These are phyloP conservation scores for Andrena camellia DNA, from an alignment of 2,888 invertebrate species.

Conservation along the genomic window DNA sequence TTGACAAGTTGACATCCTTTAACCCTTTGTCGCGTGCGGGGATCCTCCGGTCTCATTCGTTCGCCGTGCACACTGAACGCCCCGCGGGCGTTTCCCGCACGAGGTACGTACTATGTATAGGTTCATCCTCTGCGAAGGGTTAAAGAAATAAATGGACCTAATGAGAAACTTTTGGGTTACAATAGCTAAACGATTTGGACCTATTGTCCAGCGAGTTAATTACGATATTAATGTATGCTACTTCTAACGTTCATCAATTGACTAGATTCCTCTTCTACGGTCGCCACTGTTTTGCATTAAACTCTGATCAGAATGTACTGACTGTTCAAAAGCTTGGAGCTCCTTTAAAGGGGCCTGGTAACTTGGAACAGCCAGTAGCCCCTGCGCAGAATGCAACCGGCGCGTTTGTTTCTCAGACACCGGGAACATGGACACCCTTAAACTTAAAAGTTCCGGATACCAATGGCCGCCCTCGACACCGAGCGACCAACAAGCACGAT, in stretches of 20 bases:
- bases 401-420: conserved; percentile 30
- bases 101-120: too few species aligned
- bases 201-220: conserved; percentile 34
- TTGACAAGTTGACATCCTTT: too few species aligned
- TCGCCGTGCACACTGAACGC: too few species aligned
- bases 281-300: conserved; percentile 1
- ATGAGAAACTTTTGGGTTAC: background rate
- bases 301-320: background rate
- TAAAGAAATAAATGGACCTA: too few species aligned
- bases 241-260: conserved; percentile 61
- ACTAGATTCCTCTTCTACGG: conserved; percentile 55
- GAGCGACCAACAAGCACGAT: conserved; percentile 55
- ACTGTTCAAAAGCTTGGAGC: background rate
- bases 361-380: background rate
- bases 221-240: conserved; percentile 29
- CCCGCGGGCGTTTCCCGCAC: too few species aligned
- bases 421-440: conserved; percentile 21
- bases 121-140: too few species aligned
- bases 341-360: background rate
- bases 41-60: too few species aligned
- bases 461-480: conserved; percentile 5
- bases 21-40: too few species aligned
- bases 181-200: conserved; percentile 11
- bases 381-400: conserved; percentile 1
- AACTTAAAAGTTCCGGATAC: background rate